A percentile compares a stretch with the other conserved stretches of the same genome.
Evolutionary conservation across 2,113 vertebrate genomes (phyloP).

Genomic region (Lipophrys pholis): DNA sequence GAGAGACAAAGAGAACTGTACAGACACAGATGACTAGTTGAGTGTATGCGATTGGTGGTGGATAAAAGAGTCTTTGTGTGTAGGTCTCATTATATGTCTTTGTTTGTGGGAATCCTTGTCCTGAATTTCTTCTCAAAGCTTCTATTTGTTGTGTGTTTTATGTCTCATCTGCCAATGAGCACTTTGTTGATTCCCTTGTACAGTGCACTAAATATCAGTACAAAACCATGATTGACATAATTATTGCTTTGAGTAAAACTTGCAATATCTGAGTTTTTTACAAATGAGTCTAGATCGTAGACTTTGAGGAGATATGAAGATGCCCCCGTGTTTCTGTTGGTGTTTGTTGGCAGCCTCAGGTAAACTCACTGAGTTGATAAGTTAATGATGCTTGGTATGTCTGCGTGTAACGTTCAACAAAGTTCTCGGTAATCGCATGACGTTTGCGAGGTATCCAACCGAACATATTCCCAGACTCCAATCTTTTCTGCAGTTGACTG

Average conservation of each 20-base stretch:
- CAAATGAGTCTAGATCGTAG: background rate
- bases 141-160: constrained; percentile 41
- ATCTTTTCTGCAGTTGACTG: background rate
- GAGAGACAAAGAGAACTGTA: constrained; percentile 35
- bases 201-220: background rate
- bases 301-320: background rate
- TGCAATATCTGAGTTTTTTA: constrained; percentile 4
- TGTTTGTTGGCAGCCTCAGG: background rate
- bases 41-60: constrained; percentile 12
- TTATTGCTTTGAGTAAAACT: background rate
- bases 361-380: background rate
- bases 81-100: background rate
- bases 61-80: background rate
- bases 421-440: background rate
- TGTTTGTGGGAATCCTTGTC: background rate
- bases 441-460: background rate
- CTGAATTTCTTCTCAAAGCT: constrained; percentile 20
- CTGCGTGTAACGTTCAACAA: constrained; percentile 10
- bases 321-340: too few species aligned
- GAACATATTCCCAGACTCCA: background rate
- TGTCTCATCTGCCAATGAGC: constrained; percentile 11
- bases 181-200: background rate
- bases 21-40: constrained; percentile 23
- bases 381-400: background rate
- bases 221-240: background rate